Conservation (phyloP, 2,888 invertebrate genomes). For the Petrolisthes cinctipes region DNA sequence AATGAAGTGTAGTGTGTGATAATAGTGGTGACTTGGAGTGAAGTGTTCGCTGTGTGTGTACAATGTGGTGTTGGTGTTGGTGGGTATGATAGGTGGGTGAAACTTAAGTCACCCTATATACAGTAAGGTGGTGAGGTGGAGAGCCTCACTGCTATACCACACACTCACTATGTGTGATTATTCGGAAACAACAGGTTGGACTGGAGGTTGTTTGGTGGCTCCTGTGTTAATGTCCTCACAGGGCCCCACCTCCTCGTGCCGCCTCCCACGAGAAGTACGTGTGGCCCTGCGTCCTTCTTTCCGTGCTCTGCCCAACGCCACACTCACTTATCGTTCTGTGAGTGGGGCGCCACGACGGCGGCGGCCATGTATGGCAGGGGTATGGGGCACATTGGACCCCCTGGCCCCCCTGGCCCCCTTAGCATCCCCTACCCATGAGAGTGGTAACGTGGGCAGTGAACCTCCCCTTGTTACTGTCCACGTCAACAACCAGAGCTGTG, state of each 20-base stretch:
- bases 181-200: neutral
- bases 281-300: slow-evolving; percentile 35
- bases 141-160: neutral
- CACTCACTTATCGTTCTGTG: slow-evolving; percentile 34
- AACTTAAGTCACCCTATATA: too few relatives aligned
- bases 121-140: neutral
- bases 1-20: neutral
- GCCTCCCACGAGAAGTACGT: slow-evolving; percentile 30
- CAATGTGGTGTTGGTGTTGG: neutral
- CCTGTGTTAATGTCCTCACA: slow-evolving; percentile 29
- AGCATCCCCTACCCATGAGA: neutral
- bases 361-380: slow-evolving; percentile 31
- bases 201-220: neutral
- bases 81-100: neutral
- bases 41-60: neutral
- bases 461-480: slow-evolving; percentile 52
- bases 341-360: slow-evolving; percentile 31
- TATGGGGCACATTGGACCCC: slow-evolving; percentile 50
- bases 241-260: slow-evolving; percentile 33
- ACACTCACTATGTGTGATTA: neutral
- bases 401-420: slow-evolving; percentile 31
- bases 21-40: neutral
- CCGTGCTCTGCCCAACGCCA: slow-evolving; percentile 28
- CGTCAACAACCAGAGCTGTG: slow-evolving; percentile 56
- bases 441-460: slow-evolving; percentile 6